Conservation (phyloP, 1,140 invertebrate species). For the Ladona fulva region DNA sequence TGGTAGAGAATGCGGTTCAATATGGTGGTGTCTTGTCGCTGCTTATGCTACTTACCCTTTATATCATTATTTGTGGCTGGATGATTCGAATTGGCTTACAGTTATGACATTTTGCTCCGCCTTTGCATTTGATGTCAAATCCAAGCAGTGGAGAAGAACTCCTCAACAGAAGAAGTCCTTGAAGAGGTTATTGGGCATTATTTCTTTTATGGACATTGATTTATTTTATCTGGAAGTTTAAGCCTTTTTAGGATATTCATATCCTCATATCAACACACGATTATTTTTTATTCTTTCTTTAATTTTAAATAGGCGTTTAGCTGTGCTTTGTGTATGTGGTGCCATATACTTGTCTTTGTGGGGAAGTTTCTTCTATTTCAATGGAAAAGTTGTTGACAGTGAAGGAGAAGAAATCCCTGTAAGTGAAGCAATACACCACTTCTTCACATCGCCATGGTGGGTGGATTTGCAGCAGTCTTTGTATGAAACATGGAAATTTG, state of each 20-base stretch:
- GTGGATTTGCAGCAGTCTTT: conserved; percentile 63
- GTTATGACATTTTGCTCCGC: conserved; percentile 52
- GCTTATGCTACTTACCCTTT: conserved; percentile 57
- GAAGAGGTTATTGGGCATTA: conserved; percentile 33
- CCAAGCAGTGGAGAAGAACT: conserved; percentile 65
- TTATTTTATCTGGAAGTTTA: neutral
- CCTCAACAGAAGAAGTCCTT: conserved; percentile 43
- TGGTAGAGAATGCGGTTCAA: conserved; percentile 61
- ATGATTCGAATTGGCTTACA: conserved; percentile 56
- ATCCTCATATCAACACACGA: conserved; percentile 4
- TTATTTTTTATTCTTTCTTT: conserved; percentile 17
- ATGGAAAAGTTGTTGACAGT: conserved; percentile 73
- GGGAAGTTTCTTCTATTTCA: conserved; percentile 77
- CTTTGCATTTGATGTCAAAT: conserved; percentile 58
- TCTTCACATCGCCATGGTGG: conserved; percentile 79
- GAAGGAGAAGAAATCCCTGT: conserved; percentile 81
- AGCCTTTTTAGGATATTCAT: neutral
- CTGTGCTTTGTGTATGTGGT: conserved; percentile 47
- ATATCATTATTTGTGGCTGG: conserved; percentile 51
- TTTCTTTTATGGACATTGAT: neutral
- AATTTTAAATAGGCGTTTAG: conserved; percentile 33
- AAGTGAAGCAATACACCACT: conserved; percentile 78
- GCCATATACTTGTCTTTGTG: conserved; percentile 63
- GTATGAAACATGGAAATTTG: conserved; percentile 62
- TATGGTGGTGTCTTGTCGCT: conserved; percentile 56